Evolutionary conservation across 2,113 vertebrate species (phyloP), one percentile per base, ranked within the genome.

Genomic region (Daboia siamensis): DNA sequence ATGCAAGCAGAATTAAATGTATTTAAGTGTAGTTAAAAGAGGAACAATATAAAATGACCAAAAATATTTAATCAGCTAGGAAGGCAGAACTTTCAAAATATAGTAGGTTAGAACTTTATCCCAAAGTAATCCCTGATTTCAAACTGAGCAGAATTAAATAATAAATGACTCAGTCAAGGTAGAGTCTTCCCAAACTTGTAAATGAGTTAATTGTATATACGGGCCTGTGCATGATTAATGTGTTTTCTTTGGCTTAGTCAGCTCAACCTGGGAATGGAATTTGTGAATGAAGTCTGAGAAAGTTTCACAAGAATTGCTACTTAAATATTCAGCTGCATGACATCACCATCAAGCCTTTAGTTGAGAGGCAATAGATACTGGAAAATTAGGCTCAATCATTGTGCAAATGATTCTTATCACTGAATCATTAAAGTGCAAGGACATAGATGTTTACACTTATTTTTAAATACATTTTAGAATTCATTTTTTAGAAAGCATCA

Each of bases 161-260:
- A 13, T 80, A 52, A 48, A 55, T 88, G 48, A 44, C 90, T 89
- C 91, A 85, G 91, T 46, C 13, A 52, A 52, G 90, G 3, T 26
- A 86, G 85, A 88, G 17, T 84, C 69, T 91, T 64, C 94, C 89
- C 88, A 57, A 57, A n/a, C 24, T 23, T 84, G 48, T 84, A 74
- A 91, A 57, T 56, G 56, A 94, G 93, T 95, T 90, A 93, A 88
- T 95, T 94, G 94, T 44, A 93, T 91, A 84, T 87, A 90, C 13
- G 39, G 91, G 93, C 90, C 74, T 80, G 0, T 21, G 33, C 17
- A 0, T 90, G 90, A 92, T 64, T n/a, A 86, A 90, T 56, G 33
- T 90, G 69, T 74, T 48, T 89, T 88, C 55, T 48, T 69, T 88
- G 88, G 86, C 48, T 89, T 92, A 96, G 56, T 96, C 90, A 93